Evolutionary conservation across 2,888 invertebrate genomes (phyloP).

Genomic region (Aleiodes alternator): DNA sequence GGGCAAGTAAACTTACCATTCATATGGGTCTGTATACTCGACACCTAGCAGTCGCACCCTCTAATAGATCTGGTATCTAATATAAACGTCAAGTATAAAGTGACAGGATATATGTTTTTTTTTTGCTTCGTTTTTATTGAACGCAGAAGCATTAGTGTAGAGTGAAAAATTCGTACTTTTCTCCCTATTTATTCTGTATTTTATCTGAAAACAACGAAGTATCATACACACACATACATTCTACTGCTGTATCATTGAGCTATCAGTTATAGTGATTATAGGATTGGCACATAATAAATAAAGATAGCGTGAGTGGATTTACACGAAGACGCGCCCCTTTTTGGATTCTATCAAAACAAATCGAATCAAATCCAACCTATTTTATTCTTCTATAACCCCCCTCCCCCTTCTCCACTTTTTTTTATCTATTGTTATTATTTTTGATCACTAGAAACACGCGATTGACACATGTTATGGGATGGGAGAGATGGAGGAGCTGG

Average conservation of each 20-base stretch:
- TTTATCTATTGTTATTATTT: not conserved
- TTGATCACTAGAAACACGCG: constrained; percentile 23
- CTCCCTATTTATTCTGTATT: not conserved
- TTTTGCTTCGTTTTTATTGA: no score
- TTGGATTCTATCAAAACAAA: constrained; percentile 44
- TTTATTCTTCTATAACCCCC: not conserved
- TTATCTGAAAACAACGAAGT: no score
- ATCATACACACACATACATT: not conserved
- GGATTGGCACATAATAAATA: constrained; percentile 27
- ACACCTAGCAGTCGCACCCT: no score
- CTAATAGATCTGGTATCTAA: no score
- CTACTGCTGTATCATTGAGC: not conserved
- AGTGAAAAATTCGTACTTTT: no score
- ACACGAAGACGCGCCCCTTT: constrained; percentile 39
- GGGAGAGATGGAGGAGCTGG: no score
- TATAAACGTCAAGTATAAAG: no score
- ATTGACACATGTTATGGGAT: constrained; percentile 15
- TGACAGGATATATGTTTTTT: no score
- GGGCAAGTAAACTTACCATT: no score
- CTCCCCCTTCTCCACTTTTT: not conserved
- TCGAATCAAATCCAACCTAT: constrained; percentile 16
- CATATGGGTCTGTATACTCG: no score
- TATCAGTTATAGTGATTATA: constrained; percentile 23
- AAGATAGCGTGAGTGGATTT: constrained; percentile 39
- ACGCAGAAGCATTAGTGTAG: no score